These are phyloP conservation scores for Latrodectus elegans DNA, from an alignment of 2,888 invertebrate species.

Conservation along the genomic window DNA sequence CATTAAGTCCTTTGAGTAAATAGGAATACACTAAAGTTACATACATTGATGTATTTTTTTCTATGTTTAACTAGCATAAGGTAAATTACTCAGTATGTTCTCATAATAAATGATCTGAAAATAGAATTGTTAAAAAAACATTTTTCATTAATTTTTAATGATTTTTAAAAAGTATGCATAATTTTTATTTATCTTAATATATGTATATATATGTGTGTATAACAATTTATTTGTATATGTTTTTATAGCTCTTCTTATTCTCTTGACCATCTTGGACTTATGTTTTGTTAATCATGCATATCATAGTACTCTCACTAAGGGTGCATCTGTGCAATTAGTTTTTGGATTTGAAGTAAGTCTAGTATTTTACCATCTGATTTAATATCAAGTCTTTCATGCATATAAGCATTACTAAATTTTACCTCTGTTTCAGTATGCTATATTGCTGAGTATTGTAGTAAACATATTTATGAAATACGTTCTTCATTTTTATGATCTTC, in stretches of 20 bases:
- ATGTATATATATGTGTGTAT: neutral
- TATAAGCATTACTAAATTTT: neutral
- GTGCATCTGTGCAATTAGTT: slow-evolving; percentile 97
- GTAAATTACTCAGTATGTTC: no score
- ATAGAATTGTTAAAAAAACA: no score
- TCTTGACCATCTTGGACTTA: slow-evolving; percentile 88
- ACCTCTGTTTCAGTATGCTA: slow-evolving; percentile 83
- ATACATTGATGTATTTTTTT: no score
- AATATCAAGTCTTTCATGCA: neutral
- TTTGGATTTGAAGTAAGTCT: slow-evolving; percentile 85
- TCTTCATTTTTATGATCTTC: slow-evolving; percentile 89
- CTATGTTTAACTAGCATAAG: no score
- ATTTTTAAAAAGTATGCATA: no score
- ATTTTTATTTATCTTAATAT: no score
- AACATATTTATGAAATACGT: slow-evolving; percentile 95
- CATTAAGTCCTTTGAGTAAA: no score
- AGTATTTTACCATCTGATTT: neutral
- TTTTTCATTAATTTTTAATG: no score
- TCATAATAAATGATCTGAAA: no score
- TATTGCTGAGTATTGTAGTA: slow-evolving; percentile 91
- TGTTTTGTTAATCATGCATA: slow-evolving; percentile 95
- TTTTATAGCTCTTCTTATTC: slow-evolving; percentile 80
- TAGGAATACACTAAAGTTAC: no score
- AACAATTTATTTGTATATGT: slow-evolving; percentile 5
- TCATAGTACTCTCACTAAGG: slow-evolving; percentile 91